Conservation (phyloP, 2,113 vertebrate species). For the Coryphaenoides rupestris region DNA sequence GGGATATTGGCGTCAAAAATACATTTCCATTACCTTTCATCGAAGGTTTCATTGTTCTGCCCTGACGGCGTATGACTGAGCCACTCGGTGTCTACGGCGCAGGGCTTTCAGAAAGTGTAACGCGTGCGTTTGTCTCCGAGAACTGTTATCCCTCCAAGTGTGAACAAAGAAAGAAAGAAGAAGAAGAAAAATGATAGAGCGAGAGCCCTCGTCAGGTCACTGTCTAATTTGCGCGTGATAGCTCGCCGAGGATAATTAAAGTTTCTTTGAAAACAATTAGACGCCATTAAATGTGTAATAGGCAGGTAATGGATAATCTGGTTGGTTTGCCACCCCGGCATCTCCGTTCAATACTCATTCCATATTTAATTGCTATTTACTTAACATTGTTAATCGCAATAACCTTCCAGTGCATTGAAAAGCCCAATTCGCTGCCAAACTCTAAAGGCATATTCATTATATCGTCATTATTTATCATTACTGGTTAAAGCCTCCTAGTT, state of each 20-base stretch:
- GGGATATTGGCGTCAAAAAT: too few species aligned
- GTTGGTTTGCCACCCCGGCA: constrained; percentile 47
- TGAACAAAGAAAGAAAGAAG: too few species aligned
- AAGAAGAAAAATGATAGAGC: not conserved
- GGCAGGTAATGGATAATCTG: constrained; percentile 56
- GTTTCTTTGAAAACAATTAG: constrained; percentile 52
- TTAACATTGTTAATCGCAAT: constrained; percentile 62
- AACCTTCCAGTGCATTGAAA: constrained; percentile 34
- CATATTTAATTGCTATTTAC: constrained; percentile 62
- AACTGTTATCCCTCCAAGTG: too few species aligned
- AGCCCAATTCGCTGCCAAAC: constrained; percentile 31
- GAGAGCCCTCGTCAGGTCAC: constrained; percentile 3
- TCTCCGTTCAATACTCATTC: constrained; percentile 52
- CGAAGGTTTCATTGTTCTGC: too few species aligned
- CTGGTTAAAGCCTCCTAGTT: constrained; percentile 33
- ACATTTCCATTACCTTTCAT: too few species aligned
- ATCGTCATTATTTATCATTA: constrained; percentile 53
- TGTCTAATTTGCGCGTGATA: constrained; percentile 34
- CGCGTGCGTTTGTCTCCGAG: too few species aligned
- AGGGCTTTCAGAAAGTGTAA: too few species aligned
- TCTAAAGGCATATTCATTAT: constrained; percentile 45
- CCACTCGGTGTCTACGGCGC: too few species aligned
- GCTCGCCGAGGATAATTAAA: constrained; percentile 52
- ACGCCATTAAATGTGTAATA: constrained; percentile 55
- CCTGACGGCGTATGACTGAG: too few species aligned